Evolutionary conservation across 2,797 vertebrate species (phyloP).

Genomic region (Cheirogaleus major): DNA sequence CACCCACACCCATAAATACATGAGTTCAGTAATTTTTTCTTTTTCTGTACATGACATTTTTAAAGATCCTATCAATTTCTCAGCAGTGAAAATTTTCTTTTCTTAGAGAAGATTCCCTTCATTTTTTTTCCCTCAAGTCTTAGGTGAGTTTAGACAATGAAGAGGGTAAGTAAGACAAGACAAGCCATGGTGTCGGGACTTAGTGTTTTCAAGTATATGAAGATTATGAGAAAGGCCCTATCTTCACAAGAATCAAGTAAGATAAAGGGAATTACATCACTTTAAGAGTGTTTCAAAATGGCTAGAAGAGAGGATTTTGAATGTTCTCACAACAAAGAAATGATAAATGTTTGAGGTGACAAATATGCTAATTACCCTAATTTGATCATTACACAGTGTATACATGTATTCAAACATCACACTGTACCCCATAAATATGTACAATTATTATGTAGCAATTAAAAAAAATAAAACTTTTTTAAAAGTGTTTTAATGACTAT

Average conservation of each 20-base stretch:
- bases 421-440: background rate
- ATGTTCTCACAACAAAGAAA: background rate
- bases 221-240: background rate
- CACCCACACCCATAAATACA: background rate
- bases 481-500: background rate
- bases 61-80: constrained; percentile 19
- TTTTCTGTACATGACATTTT: constrained; percentile 6
- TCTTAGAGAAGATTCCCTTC: background rate
- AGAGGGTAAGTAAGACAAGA: background rate
- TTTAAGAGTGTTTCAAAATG: background rate
- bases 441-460: background rate
- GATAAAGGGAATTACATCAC: background rate
- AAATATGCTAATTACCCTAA: background rate
- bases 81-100: background rate
- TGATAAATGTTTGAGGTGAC: background rate
- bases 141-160: background rate
- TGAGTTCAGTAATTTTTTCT: background rate
- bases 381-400: background rate
- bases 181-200: background rate
- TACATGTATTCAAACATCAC: background rate
- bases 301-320: background rate
- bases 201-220: background rate
- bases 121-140: background rate
- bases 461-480: background rate
- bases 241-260: background rate